Conservation (phyloP, 2,797 vertebrate species). For the Premnoplex brunnescens region DNA sequence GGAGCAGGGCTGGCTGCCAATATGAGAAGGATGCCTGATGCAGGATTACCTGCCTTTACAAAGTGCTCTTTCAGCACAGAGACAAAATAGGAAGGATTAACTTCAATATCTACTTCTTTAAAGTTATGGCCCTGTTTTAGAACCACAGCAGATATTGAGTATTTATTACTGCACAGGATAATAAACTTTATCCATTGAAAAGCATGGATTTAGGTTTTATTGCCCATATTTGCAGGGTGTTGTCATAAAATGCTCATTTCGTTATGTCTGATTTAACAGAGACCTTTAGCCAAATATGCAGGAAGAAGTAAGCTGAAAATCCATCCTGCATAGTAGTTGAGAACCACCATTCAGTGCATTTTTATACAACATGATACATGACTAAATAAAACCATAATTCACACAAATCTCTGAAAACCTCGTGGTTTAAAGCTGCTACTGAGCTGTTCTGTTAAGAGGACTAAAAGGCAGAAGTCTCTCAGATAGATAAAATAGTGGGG, state of each 20-base stretch:
- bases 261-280: background rate
- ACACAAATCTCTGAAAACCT: background rate
- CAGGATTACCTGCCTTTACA: background rate
- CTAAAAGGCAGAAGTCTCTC: background rate
- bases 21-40: background rate
- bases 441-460: background rate
- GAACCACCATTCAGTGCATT: background rate
- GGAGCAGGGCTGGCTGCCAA: background rate
- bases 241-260: background rate
- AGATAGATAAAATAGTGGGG: background rate
- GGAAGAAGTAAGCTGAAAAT: background rate
- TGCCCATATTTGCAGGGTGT: accelerated
- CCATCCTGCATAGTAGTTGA: background rate
- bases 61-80: background rate
- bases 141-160: background rate
- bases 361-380: background rate
- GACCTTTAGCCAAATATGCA: background rate
- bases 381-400: background rate
- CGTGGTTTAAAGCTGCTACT: background rate
- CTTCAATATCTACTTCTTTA: background rate
- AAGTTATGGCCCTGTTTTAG: background rate
- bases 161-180: background rate
- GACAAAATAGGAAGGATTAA: background rate
- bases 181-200: background rate
- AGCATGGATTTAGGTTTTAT: background rate